These are phyloP conservation scores for Hemibagrus guttatus DNA, from an alignment of 2,797 vertebrate species.

Conservation along the genomic window DNA sequence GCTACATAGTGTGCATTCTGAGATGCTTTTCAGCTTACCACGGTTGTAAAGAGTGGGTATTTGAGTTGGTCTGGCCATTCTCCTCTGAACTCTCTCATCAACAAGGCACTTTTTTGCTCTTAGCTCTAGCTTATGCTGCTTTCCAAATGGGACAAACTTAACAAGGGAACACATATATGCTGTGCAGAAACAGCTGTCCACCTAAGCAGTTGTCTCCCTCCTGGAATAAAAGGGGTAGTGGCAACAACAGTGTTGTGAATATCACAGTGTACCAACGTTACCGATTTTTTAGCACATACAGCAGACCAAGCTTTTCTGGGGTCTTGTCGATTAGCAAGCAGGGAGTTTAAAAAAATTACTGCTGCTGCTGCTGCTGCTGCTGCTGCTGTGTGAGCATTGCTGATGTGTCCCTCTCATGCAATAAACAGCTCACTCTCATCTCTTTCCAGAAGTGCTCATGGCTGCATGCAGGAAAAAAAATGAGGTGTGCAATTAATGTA, in stretches of 20 bases:
- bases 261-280: not conserved
- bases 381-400: constrained; percentile 31
- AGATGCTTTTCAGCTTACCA: not conserved
- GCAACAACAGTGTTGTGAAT: not conserved
- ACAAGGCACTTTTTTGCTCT: not conserved
- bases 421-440: constrained; percentile 25
- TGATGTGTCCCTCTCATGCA: constrained; percentile 27
- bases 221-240: not conserved
- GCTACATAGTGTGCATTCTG: not conserved
- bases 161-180: not conserved
- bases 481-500: constrained; percentile 26
- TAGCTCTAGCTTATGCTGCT: not conserved
- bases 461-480: not conserved
- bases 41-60: not conserved
- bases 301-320: not conserved
- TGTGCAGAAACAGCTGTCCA: not conserved
- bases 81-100: not conserved
- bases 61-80: not conserved
- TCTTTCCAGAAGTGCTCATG: constrained; percentile 26
- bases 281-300: not conserved
- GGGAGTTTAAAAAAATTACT: not conserved
- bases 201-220: not conserved
- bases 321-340: not conserved
- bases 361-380: constrained; percentile 2
- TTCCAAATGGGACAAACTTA: not conserved